Evolutionary conservation across 2,797 vertebrate species (phyloP).

Genomic region (Urophycis tenuis): DNA sequence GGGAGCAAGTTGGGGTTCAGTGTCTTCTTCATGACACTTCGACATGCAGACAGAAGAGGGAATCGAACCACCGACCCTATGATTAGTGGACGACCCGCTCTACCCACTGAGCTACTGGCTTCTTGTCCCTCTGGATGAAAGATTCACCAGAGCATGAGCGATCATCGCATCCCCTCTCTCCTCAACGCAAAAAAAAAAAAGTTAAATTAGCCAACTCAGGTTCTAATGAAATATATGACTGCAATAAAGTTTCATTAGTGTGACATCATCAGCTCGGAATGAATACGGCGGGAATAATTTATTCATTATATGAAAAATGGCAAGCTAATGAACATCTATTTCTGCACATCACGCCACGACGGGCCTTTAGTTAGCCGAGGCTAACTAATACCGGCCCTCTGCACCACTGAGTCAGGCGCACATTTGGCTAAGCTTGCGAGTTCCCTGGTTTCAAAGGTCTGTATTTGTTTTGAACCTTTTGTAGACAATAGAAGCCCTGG

Average conservation of each 20-base stretch:
- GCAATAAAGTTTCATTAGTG: constrained; percentile 30
- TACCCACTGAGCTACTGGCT: too few species aligned
- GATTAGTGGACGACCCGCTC: too few species aligned
- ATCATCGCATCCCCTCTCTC: not conserved
- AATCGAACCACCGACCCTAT: too few species aligned
- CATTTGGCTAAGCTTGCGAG: constrained; percentile 25
- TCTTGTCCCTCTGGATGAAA: not conserved
- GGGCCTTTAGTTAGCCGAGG: constrained; percentile 25
- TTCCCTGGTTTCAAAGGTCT: not conserved
- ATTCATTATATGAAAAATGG: constrained; percentile 47
- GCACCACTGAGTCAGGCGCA: constrained; percentile 22
- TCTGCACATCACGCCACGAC: constrained; percentile 31
- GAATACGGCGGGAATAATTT: constrained; percentile 39
- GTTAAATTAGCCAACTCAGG: not conserved
- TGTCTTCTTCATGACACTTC: too few species aligned
- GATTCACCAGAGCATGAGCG: constrained; percentile 5
- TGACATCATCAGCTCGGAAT: constrained; percentile 32
- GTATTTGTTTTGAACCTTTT: not conserved
- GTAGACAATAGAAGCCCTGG: not conserved
- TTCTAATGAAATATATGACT: constrained; percentile 5
- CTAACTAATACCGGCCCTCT: constrained; percentile 33
- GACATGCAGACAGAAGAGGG: too few species aligned
- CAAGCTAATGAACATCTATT: constrained; percentile 42
- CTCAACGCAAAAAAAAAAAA: too few species aligned
- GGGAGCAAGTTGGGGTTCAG: too few species aligned